phyloP scores from a whole-genome alignment of 2,797 vertebrate species.

The Glossophaga mutica region DNA sequence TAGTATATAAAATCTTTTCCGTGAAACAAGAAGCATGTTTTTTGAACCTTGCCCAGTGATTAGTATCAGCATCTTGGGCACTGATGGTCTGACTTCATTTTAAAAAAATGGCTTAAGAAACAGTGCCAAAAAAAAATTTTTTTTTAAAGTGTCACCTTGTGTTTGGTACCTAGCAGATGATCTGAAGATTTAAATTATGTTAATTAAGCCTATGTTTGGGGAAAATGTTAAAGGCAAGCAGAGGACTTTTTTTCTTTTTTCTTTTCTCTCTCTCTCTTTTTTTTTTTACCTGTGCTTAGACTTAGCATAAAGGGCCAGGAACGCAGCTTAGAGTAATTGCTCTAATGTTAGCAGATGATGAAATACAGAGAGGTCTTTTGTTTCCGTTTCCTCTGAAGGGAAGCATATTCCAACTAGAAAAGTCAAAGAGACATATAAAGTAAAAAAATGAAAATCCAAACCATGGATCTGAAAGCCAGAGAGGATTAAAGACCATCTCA shows the following conservation, averaged over 20 bases:
- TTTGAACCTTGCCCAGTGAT: slow-evolving; percentile 68
- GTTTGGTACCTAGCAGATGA: background rate
- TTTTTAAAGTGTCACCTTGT: background rate
- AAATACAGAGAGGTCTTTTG: background rate
- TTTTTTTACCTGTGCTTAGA: background rate
- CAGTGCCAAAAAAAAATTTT: slow-evolving; percentile 68
- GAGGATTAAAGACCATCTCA: background rate
- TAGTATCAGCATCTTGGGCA: slow-evolving; percentile 51
- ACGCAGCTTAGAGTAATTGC: background rate
- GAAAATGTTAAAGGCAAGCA: background rate
- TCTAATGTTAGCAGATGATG: background rate
- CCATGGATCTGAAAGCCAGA: background rate
- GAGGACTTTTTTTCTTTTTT: background rate
- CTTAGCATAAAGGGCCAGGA: background rate
- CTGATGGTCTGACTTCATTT: slow-evolving; percentile 53
- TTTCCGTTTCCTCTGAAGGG: background rate
- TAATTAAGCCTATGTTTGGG: background rate
- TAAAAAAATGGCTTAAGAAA: slow-evolving; percentile 68
- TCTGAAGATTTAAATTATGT: background rate
- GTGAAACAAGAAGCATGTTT: slow-evolving; percentile 43
- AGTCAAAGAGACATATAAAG: background rate
- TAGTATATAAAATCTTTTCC: background rate
- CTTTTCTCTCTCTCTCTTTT: too few species aligned
- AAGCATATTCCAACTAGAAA: background rate
- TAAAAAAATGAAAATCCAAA: background rate